Evolutionary conservation across 1,140 invertebrate species (phyloP), one percentile per base, ranked within the genome.

Genomic region (Procambarus virginalis): DNA sequence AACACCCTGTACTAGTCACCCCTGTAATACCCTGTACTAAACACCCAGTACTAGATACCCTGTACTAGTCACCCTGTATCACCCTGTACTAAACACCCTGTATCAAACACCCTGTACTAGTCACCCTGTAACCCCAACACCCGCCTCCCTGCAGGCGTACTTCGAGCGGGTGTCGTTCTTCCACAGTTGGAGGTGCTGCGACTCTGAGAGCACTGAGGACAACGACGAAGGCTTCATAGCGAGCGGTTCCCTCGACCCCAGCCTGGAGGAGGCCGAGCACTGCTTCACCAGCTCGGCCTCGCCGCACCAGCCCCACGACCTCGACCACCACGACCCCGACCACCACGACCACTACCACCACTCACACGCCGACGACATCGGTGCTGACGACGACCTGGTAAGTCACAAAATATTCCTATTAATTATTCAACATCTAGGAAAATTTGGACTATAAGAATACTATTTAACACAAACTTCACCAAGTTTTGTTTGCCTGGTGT

Each of bases 131-230:
- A 34, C 34, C 34, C 34, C 6, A 6, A 58, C 64, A 20, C 68
- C 22, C 1, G 22, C n/a, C 17, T 14, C 76, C 60, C 45, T 60
- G 5, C 76, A 86, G 84, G 77, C 34, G 64, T 60, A 20, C 17
- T 86, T 86, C 84, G 22, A 79, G 84, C 22, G 77, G 68, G 80
- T 82, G 80, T 89, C 86, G 0, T 89, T 76, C 79, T 89, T 82
- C 86, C 86, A 82, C 58, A 89, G 64, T 8, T 34, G 79, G 2
- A 76, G 48, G 22, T 73, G 78, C 46, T 82, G 78, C 45, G 79
- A 82, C 64, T 68, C 60, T 51, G 79, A 89, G 55, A 82, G 79
- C 79, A 79, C 78, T 20, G 79, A 89, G 22, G 79, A 77, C 64
- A 82, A 76, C 48, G 86, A 89, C 68, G 79, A 89, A 55, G 86